A percentile compares a stretch with the other conserved stretches of the same genome.
Conservation (phyloP, 2,113 vertebrate species). For the Fregata magnificens region DNA sequence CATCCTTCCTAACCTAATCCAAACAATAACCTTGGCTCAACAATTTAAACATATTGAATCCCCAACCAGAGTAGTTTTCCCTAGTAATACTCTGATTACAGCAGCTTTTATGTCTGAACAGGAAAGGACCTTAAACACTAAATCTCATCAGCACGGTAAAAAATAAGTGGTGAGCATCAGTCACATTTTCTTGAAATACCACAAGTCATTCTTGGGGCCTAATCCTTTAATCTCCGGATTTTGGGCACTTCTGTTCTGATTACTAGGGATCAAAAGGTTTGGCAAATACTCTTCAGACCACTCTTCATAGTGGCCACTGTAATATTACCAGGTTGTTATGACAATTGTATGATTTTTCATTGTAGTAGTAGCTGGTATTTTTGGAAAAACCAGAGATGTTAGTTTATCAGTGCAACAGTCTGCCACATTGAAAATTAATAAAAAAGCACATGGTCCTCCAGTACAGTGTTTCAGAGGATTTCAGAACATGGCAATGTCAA, state of each 20-base stretch:
- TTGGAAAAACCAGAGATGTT: background rate
- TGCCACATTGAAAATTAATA: background rate
- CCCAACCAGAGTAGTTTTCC: slow-evolving; percentile 50
- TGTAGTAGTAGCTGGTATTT: background rate
- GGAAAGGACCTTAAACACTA: slow-evolving; percentile 70
- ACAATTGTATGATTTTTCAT: background rate
- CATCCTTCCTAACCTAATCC: slow-evolving; percentile 63
- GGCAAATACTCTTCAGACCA: slow-evolving; percentile 40
- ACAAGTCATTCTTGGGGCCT: slow-evolving; percentile 64
- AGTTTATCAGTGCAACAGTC: background rate
- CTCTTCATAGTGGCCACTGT: slow-evolving; percentile 45
- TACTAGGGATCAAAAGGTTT: slow-evolving; percentile 56
- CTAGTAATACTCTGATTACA: slow-evolving; percentile 72
- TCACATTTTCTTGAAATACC: slow-evolving; percentile 71
- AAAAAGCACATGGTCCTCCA: background rate
- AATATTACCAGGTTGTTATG: background rate
- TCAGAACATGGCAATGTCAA: background rate
- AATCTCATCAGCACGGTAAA: slow-evolving; percentile 71
- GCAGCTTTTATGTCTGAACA: slow-evolving; percentile 71
- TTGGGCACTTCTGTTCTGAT: slow-evolving; percentile 71
- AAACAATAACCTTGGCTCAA: slow-evolving; percentile 64
- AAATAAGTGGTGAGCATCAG: slow-evolving; percentile 72
- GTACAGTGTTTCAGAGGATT: background rate
- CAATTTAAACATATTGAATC: slow-evolving; percentile 66
- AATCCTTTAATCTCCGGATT: slow-evolving; percentile 72